Evolutionary conservation across 2,113 vertebrate species (phyloP).

Genomic region (Jaculus jaculus): DNA sequence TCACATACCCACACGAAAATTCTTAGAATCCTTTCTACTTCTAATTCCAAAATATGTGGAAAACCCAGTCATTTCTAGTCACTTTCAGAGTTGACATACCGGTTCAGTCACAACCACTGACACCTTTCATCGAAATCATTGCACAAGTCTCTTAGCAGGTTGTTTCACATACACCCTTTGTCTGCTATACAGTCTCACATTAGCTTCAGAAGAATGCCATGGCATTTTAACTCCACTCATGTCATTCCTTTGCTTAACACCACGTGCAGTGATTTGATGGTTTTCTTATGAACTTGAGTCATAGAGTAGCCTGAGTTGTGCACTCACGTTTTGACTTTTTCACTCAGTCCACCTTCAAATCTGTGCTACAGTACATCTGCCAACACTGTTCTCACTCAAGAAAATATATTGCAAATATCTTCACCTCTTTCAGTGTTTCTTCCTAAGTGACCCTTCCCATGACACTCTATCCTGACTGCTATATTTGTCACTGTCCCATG

Average conservation of each 20-base stretch:
- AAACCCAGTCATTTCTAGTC: not conserved
- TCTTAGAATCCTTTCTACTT: not conserved
- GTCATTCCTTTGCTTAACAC: not conserved
- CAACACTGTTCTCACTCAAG: not conserved
- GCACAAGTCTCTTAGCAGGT: not conserved
- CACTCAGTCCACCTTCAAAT: not conserved
- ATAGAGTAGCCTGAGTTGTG: not conserved
- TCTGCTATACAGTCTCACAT: not conserved
- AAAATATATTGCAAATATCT: not conserved
- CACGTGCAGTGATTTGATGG: not conserved
- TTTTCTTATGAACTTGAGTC: not conserved
- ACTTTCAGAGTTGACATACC: not conserved
- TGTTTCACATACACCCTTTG: not conserved
- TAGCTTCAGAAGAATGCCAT: not conserved
- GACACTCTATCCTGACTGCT: not conserved
- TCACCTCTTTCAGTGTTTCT: not conserved
- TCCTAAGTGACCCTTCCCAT: not conserved
- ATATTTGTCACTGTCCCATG: not conserved
- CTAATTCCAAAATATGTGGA: not conserved
- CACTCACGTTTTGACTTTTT: not conserved
- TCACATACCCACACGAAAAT: not conserved
- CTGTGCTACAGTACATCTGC: accelerated
- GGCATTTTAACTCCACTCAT: not conserved
- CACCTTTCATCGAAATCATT: not conserved
- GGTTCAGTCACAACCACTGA: no score